These are phyloP conservation scores for Coptodon rendalli DNA, from an alignment of 2,113 vertebrate genomes.

Conservation along the genomic window DNA sequence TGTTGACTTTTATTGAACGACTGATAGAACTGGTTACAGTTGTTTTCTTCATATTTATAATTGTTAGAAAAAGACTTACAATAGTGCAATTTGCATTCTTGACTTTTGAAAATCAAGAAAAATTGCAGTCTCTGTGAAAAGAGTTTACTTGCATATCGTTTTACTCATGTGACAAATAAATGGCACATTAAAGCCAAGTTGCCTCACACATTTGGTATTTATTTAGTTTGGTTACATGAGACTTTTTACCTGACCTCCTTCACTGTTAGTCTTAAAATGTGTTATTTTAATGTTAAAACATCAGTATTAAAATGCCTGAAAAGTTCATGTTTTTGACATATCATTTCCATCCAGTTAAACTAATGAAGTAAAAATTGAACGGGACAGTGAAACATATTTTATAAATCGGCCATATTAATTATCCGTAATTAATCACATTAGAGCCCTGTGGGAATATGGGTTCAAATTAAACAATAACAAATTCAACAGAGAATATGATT, in stretches of 20 bases:
- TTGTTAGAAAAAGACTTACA: background rate
- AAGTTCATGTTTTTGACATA: background rate
- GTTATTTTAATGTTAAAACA: background rate
- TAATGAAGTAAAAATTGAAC: background rate
- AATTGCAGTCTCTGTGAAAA: background rate
- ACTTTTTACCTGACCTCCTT: background rate
- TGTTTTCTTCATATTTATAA: background rate
- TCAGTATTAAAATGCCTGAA: background rate
- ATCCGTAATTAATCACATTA: constrained; percentile 1
- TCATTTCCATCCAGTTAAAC: background rate
- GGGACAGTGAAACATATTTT: background rate
- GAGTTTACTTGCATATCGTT: background rate
- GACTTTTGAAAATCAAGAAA: background rate
- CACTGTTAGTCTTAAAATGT: background rate
- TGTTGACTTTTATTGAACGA: background rate
- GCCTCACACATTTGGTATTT: background rate
- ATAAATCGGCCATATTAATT: constrained; percentile 10
- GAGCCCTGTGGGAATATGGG: background rate
- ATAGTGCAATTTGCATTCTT: background rate
- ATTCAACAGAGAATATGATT: background rate
- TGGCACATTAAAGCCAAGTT: background rate
- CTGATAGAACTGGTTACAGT: background rate
- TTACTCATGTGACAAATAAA: background rate
- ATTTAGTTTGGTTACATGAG: background rate
- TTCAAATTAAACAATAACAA: background rate